Base-by-base conservation (phyloP, 2,113 vertebrate genomes). In the Erinaceus europaeus region DNA sequence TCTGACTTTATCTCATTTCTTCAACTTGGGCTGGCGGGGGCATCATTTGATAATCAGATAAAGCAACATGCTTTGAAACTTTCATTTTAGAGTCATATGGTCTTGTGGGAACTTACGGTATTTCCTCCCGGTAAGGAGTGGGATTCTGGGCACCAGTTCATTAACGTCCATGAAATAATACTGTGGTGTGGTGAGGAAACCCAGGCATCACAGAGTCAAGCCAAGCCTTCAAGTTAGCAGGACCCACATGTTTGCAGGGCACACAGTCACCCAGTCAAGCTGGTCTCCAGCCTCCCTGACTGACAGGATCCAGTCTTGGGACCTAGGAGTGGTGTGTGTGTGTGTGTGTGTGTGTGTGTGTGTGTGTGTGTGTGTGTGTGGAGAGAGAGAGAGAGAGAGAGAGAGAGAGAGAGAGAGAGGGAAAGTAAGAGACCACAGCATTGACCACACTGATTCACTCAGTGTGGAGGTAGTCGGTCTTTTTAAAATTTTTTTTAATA, bases 191-290 rank as follows among this genome's bases (percentile, higher is more conserved):
- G 36, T 73, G 86, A 62, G 38, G 59, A 67, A 71, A 76, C 25
- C 40, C 27, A 44, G 2, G 40, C 20, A 64, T 62, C 38, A 3
- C 12, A 7, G 46, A 21, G 29, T 62, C 40, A 36, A 76, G 53
- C 40, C 36, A 44, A 10, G 11, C n/a, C 44, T 32, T 44, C 6
- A 34, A 46, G 65, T 48, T 9, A 55, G 73, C 5, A 12, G 67
- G 40, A 42, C 50, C 59, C 46, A 17, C 25, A 21, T 13, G 13
- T 9, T 34, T 38, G 7, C n/a, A 10, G 71, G 50, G 75, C 48
- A 13, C 3, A 4, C 15, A 61, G 34, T 55, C 0, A 0, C n/a
- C 53, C 20, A 27, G 21, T 6, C 0, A 0, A 38, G 14, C 18
- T 6, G 59, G 25, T 36, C 48, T 57, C 18, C 61, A 23, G 44